Percentiles rank a stretch among this genome's conserved stretches.
Conservation (phyloP, 2,888 invertebrate species). For the Oligia fasciuncula region DNA sequence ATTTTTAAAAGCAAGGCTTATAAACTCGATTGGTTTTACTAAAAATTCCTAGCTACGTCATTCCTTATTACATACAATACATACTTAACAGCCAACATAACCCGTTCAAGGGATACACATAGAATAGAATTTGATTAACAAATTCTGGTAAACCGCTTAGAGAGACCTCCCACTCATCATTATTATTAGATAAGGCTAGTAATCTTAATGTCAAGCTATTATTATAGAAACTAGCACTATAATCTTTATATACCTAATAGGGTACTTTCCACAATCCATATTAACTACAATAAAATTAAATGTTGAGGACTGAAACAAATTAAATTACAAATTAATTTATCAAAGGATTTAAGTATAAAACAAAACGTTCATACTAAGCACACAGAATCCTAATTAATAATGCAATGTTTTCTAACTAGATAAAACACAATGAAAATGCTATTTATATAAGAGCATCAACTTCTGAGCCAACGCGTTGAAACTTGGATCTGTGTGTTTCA, state of each 20-base stretch:
- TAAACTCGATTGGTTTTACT: no score
- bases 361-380: conserved; percentile 4
- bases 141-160: conserved; percentile 2
- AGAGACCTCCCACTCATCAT: conserved; percentile 1
- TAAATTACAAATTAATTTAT: conserved; percentile 22
- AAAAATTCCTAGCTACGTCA: no score
- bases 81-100: neutral
- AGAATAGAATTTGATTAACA: conserved; percentile 1
- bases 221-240: neutral
- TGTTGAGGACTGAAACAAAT: neutral
- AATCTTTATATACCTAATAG: neutral
- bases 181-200: neutral
- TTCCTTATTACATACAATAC: no score
- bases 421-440: conserved; percentile 18
- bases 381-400: conserved; percentile 10
- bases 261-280: conserved; percentile 3
- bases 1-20: no score
- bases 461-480: conserved; percentile 1
- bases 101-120: neutral
- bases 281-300: conserved; percentile 1
- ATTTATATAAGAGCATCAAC: conserved; percentile 3
- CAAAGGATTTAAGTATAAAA: conserved; percentile 26
- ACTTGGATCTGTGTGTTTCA: conserved; percentile 10
- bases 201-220: neutral
- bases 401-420: conserved; percentile 10